Evolutionary conservation across 2,888 invertebrate species (phyloP), one percentile per base, ranked within the genome.

Genomic region (Yponomeuta evonymella): DNA sequence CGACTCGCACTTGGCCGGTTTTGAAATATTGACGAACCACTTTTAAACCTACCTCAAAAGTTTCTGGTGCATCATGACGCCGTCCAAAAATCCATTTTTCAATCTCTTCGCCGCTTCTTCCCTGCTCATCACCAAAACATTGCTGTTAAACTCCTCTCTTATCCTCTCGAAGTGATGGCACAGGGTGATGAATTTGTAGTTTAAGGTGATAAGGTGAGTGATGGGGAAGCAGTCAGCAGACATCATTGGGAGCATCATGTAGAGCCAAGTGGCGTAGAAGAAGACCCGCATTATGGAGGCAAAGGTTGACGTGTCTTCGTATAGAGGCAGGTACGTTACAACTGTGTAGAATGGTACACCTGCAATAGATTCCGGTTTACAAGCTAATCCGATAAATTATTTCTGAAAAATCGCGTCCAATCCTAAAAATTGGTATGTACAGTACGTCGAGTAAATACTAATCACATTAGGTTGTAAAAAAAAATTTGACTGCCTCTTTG

Each of bases 181-280:
- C 2, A 90, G 75, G 2, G 88, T 88, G n/a, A 84, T 77, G 75
- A 90, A 90, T 75, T 90, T 90, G 70, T 80, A 83, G 1, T 86
- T 77, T 77, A 89, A 79, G 6, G 77, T 77, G 36, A 90, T 86
- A 48, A 90, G 82, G 74, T 90, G 88, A 8, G 84, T 80, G 72
- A 90, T 90, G 0, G 90, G 88, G 85, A 89, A 80, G 72, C 89
- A 88, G 76, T 90, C 90, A 0, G 87, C 84, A 1, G 87, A 84
- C 84, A 90, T 88, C 90, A 90, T 90, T 0, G 89, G 89, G 2
- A 89, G 76, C 90, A 90, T 90, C 89, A 90, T 88, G 72, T 89
- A 89, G 58, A 88, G 69, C 89, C 89, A 90, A 2, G 86, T 88
- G 10, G 83, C 71, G 74, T 89, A 89, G 76, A 90, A 90, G 71